Evolutionary conservation across 1,140 invertebrate genomes (phyloP).

Genomic region (Polyergus mexicanus): DNA sequence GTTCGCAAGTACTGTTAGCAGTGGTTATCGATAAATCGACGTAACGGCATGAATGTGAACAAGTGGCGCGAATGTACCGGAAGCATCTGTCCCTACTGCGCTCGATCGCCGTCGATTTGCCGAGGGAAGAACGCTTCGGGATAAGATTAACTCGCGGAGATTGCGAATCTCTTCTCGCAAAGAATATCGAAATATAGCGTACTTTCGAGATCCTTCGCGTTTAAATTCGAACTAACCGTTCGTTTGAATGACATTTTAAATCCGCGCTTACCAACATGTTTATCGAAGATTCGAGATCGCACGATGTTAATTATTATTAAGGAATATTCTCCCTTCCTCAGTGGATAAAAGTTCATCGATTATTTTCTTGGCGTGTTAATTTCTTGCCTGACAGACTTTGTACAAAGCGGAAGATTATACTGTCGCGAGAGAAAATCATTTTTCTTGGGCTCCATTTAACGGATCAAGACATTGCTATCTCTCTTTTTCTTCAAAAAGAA

Average conservation of each 20-base stretch:
- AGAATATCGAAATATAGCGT: not conserved
- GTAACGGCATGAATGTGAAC: slow-evolving; percentile 34
- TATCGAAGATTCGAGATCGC: slow-evolving; percentile 1
- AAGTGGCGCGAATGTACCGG: slow-evolving; percentile 33
- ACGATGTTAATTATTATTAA: not conserved
- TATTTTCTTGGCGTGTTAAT: slow-evolving; percentile 18
- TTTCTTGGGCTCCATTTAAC: not conserved
- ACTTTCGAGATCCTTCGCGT: not conserved
- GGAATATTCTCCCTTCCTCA: slow-evolving; percentile 15
- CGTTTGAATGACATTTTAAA: not conserved
- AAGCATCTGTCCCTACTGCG: slow-evolving; percentile 34
- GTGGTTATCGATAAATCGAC: slow-evolving; percentile 29
- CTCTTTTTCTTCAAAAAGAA: too few relatives aligned
- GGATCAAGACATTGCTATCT: not conserved
- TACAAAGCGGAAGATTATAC: slow-evolving; percentile 6
- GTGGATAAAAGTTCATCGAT: slow-evolving; percentile 11
- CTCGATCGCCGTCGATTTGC: not conserved
- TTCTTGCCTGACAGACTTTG: slow-evolving; percentile 8
- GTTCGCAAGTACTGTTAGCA: not conserved
- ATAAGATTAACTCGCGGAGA: slow-evolving; percentile 1
- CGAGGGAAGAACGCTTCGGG: not conserved
- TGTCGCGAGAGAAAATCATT: not conserved
- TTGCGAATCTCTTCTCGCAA: not conserved
- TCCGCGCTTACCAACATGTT: not conserved
- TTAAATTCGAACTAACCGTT: not conserved